A percentile compares a stretch with the other conserved stretches of the same genome.
Conservation (phyloP, 2,797 vertebrate species). For the Pseudochromis fuscus region DNA sequence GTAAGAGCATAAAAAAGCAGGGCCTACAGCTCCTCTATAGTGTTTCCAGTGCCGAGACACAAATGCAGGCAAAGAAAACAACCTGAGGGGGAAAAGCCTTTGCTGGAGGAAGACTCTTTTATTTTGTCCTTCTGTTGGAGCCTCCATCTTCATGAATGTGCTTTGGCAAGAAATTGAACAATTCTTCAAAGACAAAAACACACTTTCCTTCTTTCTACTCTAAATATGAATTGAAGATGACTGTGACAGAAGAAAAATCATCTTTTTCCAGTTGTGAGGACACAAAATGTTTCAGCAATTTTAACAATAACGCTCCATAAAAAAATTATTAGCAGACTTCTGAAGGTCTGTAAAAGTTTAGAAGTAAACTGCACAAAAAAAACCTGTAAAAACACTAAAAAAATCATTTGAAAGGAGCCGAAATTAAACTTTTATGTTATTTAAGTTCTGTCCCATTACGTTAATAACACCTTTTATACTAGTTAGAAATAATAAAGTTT, state of each 20-base stretch:
- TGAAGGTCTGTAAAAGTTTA: background rate
- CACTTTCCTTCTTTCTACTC: background rate
- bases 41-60: conserved; percentile 28
- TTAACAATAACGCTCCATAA: conserved; percentile 7
- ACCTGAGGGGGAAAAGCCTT: background rate
- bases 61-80: conserved; percentile 34
- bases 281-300: conserved; percentile 6
- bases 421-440: background rate
- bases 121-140: conserved; percentile 16
- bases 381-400: background rate
- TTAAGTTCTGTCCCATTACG: conserved; percentile 16
- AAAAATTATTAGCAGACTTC: background rate
- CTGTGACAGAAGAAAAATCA: background rate
- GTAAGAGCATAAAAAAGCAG: background rate
- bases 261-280: background rate
- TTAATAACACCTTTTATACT: background rate
- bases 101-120: background rate
- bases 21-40: background rate
- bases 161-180: conserved; percentile 16
- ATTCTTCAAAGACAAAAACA: conserved; percentile 5
- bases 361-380: background rate
- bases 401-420: background rate
- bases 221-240: conserved; percentile 1
- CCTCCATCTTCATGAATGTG: conserved; percentile 9
- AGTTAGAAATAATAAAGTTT: conserved; percentile 5